Evolutionary conservation across 2,888 invertebrate genomes (phyloP).

Genomic region (Ophioninae sp.): DNA sequence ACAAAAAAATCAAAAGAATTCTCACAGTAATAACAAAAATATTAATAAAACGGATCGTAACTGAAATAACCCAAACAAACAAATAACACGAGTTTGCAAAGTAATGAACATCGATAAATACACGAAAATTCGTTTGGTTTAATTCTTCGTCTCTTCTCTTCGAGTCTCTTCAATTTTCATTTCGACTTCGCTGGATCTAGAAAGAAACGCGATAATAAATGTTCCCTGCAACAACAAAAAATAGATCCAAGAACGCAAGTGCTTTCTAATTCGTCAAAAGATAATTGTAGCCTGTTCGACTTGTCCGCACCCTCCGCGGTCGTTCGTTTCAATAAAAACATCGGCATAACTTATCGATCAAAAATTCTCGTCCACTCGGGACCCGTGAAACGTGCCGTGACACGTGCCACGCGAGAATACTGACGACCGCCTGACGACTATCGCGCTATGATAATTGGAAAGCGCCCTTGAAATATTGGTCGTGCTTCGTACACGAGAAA

Average conservation of each 20-base stretch:
- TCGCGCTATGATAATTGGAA: slow-evolving; percentile 53
- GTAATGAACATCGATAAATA: neutral
- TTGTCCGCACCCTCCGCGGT: slow-evolving; percentile 23
- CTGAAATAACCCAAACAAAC: neutral
- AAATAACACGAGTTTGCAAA: neutral
- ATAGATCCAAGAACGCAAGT: neutral
- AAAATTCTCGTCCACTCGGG: slow-evolving; percentile 16
- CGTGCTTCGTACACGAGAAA: neutral
- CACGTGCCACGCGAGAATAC: slow-evolving; percentile 61
- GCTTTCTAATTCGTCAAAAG: slow-evolving; percentile 3
- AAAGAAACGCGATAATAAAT: neutral
- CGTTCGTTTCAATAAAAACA: slow-evolving; percentile 44
- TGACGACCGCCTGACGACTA: slow-evolving; percentile 43
- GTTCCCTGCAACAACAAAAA: neutral
- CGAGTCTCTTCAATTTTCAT: neutral
- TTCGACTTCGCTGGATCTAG: neutral
- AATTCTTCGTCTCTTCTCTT: neutral
- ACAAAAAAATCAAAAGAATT: too few relatives aligned
- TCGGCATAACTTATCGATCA: slow-evolving; percentile 49
- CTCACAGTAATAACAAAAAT: too few relatives aligned
- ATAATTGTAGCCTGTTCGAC: slow-evolving; percentile 1
- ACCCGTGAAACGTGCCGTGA: slow-evolving; percentile 60
- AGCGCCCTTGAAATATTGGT: slow-evolving; percentile 26
- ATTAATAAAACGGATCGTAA: too few relatives aligned
- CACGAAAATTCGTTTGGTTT: neutral